A percentile compares a stretch with the other conserved stretches of the same genome.
Evolutionary conservation across 1,140 invertebrate genomes (phyloP).

Genomic region (Marisa cornuarietis): DNA sequence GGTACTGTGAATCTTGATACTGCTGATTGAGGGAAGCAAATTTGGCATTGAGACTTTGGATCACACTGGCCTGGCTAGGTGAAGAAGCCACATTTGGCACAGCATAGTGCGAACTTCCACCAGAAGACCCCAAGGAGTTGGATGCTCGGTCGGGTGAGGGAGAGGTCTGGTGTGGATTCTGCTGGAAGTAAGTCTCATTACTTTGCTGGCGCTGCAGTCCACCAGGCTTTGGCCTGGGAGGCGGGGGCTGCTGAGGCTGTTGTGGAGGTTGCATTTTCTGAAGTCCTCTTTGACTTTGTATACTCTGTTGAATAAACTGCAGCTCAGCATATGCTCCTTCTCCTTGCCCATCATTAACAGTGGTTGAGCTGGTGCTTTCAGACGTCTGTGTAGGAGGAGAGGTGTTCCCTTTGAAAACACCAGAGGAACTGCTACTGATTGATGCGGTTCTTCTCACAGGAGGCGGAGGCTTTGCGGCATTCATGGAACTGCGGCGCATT

Average conservation of each 20-base stretch:
- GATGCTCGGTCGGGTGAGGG: slow-evolving; percentile 22
- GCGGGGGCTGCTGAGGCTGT: slow-evolving; percentile 23
- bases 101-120: slow-evolving; percentile 28
- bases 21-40: slow-evolving; percentile 66
- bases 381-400: slow-evolving; percentile 43
- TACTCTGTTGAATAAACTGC: slow-evolving; percentile 48
- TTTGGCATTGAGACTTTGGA: slow-evolving; percentile 82
- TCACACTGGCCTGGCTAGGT: slow-evolving; percentile 67
- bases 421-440: slow-evolving; percentile 44
- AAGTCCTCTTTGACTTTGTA: slow-evolving; percentile 22
- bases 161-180: slow-evolving; percentile 14
- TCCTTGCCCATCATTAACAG: slow-evolving; percentile 18
- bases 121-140: slow-evolving; percentile 11
- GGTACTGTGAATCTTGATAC: slow-evolving; percentile 22
- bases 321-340: slow-evolving; percentile 50
- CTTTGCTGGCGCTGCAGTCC: slow-evolving; percentile 16
- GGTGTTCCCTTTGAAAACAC: slow-evolving; percentile 33
- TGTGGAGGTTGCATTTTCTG: slow-evolving; percentile 20
- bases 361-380: slow-evolving; percentile 15
- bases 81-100: slow-evolving; percentile 20
- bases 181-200: slow-evolving; percentile 6
- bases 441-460: slow-evolving; percentile 87
- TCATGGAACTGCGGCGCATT: slow-evolving; percentile 72
- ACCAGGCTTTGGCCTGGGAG: slow-evolving; percentile 8
- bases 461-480: slow-evolving; percentile 79